Evolutionary conservation across 2,888 invertebrate genomes (phyloP).

Genomic region (Drosophila prostipennis): DNA sequence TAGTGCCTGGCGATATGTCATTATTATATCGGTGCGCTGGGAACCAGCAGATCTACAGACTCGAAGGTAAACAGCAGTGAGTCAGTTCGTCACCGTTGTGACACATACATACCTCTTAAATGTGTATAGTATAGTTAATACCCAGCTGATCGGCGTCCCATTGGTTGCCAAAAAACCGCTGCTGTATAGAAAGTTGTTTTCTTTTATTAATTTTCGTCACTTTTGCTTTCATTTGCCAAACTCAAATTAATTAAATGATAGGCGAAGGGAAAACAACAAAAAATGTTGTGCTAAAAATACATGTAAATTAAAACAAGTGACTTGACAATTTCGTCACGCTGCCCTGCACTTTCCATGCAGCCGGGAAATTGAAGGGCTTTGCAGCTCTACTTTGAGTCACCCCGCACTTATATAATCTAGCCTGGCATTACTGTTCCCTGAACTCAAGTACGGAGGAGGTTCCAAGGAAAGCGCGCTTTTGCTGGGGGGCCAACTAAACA

Average conservation of each 20-base stretch:
- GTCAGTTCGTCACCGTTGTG: constrained; percentile 38
- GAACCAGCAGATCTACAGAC: constrained; percentile 34
- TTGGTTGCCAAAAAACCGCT: constrained; percentile 38
- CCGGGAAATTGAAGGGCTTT: constrained; percentile 8
- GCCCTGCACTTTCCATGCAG: constrained; percentile 21
- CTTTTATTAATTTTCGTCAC: constrained; percentile 52
- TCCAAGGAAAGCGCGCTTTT: constrained; percentile 9
- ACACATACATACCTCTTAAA: constrained; percentile 17
- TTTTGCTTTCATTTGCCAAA: constrained; percentile 58
- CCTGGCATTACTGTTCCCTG: constrained; percentile 14
- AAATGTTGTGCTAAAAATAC: constrained; percentile 15
- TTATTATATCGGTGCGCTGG: constrained; percentile 35
- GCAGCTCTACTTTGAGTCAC: neutral
- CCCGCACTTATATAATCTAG: constrained; percentile 29
- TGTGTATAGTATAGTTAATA: constrained; percentile 19
- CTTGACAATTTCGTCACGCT: constrained; percentile 31
- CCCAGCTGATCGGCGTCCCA: constrained; percentile 31
- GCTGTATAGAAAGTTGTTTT: constrained; percentile 20
- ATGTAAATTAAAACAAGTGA: constrained; percentile 28
- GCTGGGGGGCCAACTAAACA: constrained; percentile 7
- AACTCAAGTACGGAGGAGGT: constrained; percentile 11
- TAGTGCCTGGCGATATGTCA: constrained; percentile 16
- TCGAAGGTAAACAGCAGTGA: constrained; percentile 64
- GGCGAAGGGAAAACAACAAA: constrained; percentile 2
- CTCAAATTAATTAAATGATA: constrained; percentile 28